Evolutionary conservation across 1,140 invertebrate genomes (phyloP).

Genomic region (Acromyrmex charruanus): DNA sequence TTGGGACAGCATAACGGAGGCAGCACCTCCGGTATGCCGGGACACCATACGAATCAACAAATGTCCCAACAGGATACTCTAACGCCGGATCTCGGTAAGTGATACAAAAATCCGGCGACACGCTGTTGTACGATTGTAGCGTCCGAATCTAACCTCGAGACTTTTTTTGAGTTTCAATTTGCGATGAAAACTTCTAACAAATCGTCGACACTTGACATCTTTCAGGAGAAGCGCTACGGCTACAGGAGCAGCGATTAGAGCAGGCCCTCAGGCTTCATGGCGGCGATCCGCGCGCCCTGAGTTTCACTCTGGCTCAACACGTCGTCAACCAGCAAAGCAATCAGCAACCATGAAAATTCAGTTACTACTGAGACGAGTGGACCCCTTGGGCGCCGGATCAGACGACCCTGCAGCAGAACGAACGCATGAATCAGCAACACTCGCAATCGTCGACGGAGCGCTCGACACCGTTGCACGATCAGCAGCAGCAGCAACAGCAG

Average conservation of each 20-base stretch:
- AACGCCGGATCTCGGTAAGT: conserved; percentile 85
- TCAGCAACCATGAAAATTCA: conserved; percentile 89
- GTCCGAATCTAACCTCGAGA: background rate
- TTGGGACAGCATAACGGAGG: conserved; percentile 84
- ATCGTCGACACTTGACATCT: background rate
- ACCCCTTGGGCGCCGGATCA: conserved; percentile 84
- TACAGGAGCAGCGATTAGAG: conserved; percentile 93
- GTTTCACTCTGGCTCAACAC: conserved; percentile 88
- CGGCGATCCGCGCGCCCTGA: conserved; percentile 89
- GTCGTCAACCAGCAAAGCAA: conserved; percentile 88
- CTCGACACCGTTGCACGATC: conserved; percentile 65
- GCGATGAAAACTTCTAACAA: background rate
- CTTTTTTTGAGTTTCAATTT: background rate
- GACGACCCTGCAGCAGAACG: conserved; percentile 71
- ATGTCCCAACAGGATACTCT: conserved; percentile 85
- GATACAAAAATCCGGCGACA: background rate
- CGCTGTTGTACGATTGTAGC: background rate
- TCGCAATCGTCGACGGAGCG: conserved; percentile 65
- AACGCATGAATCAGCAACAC: conserved; percentile 72
- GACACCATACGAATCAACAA: conserved; percentile 85
- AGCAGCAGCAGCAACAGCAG: conserved; percentile 72
- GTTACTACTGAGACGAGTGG: conserved; percentile 88
- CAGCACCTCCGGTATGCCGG: conserved; percentile 85
- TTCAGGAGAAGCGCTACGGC: conserved; percentile 89
- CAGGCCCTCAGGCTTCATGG: conserved; percentile 93